A percentile compares a stretch with the other conserved stretches of the same genome.
Evolutionary conservation across 2,888 invertebrate species (phyloP).

Genomic region (Plebejus anna): DNA sequence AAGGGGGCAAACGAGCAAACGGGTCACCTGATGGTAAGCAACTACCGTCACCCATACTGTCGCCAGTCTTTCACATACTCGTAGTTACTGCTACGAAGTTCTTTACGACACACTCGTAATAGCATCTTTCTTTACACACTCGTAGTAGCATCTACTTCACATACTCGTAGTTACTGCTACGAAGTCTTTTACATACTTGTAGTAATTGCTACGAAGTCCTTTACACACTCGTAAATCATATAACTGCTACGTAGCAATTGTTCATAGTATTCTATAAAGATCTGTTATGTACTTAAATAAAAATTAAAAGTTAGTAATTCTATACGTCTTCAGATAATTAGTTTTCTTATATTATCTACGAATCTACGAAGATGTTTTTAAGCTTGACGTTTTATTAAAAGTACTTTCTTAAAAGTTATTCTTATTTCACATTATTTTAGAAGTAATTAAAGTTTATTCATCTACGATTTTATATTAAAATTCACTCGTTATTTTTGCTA

Average conservation of each 20-base stretch:
- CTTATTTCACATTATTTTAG: background rate
- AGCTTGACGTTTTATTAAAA: background rate
- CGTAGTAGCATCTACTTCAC: background rate
- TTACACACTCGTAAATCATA: too few relatives aligned
- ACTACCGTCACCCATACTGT: too few relatives aligned
- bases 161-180: too few relatives aligned
- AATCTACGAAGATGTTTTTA: background rate
- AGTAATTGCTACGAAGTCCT: too few relatives aligned
- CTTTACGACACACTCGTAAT: background rate
- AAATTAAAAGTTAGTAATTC: too few relatives aligned
- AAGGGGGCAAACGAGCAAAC: too few relatives aligned
- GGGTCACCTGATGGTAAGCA: too few relatives aligned
- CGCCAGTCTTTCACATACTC: background rate
- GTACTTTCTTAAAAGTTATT: background rate
- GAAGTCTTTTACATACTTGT: too few relatives aligned
- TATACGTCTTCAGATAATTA: too few relatives aligned
- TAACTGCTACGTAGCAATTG: background rate
- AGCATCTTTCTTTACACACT: background rate
- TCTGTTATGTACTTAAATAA: too few relatives aligned
- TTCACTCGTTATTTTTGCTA: background rate
- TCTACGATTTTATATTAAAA: background rate
- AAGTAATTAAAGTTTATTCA: background rate
- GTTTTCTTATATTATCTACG: background rate
- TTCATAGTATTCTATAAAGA: too few relatives aligned
- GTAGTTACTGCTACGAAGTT: background rate